Conservation (phyloP, 2,113 vertebrate species). For the Brachyhypopomus occidentalis region DNA sequence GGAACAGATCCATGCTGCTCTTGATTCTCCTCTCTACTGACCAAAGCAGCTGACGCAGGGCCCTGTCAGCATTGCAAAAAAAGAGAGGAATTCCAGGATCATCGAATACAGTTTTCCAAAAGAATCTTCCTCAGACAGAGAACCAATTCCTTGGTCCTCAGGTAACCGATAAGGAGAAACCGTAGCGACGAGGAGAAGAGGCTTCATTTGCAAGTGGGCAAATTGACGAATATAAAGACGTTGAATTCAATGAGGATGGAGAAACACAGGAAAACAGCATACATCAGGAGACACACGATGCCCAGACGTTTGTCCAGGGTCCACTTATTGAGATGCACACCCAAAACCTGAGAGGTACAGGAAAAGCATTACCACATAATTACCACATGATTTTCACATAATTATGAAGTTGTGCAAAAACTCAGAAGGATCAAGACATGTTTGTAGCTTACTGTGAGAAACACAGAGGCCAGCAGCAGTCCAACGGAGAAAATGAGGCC, state of each 20-base stretch:
- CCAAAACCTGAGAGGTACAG: slow-evolving; percentile 80
- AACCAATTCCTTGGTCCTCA: slow-evolving; percentile 36
- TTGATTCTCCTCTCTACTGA: slow-evolving; percentile 43
- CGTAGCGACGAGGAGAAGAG: slow-evolving; percentile 6
- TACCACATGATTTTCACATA: neutral
- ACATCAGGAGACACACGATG: slow-evolving; percentile 85
- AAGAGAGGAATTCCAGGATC: slow-evolving; percentile 43
- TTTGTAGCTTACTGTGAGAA: slow-evolving; percentile 86
- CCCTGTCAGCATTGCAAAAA: slow-evolving; percentile 59
- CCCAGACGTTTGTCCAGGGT: slow-evolving; percentile 92
- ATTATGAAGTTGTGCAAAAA: neutral
- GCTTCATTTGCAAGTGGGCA: slow-evolving; percentile 85
- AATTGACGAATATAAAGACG: slow-evolving; percentile 98
- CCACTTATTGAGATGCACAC: slow-evolving; percentile 96
- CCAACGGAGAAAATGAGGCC: slow-evolving; percentile 97
- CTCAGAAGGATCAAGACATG: neutral
- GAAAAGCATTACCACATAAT: neutral
- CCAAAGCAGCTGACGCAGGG: slow-evolving; percentile 47
- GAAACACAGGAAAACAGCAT: slow-evolving; percentile 94
- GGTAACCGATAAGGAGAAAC: slow-evolving; percentile 27
- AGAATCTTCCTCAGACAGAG: slow-evolving; percentile 38
- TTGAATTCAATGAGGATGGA: slow-evolving; percentile 99
- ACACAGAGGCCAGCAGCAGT: slow-evolving; percentile 92
- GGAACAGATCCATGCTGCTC: slow-evolving; percentile 39
- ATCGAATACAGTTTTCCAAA: slow-evolving; percentile 35